Evolutionary conservation across 2,797 vertebrate genomes (phyloP).

Genomic region (Periparus ater): DNA sequence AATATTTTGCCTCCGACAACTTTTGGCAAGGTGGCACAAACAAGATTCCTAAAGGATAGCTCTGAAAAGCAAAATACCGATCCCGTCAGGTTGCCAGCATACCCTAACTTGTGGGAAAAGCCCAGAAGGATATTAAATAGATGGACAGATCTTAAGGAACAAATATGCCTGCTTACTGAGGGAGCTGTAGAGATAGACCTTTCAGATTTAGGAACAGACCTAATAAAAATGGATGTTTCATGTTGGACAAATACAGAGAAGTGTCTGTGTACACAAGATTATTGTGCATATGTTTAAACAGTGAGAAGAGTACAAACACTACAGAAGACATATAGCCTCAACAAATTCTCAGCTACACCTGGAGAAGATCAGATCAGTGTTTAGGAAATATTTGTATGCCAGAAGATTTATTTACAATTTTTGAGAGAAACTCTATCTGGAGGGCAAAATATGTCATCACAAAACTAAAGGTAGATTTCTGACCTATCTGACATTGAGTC

Average conservation of each 20-base stretch:
- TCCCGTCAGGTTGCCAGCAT: background rate
- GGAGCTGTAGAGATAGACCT: background rate
- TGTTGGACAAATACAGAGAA: background rate
- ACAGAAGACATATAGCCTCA: background rate
- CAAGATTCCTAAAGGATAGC: background rate
- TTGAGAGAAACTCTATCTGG: background rate
- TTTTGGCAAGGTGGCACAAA: background rate
- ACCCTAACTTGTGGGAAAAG: background rate
- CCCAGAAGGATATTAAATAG: background rate
- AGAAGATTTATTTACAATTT: background rate
- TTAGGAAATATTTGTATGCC: background rate
- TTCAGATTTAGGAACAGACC: background rate
- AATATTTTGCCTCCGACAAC: background rate
- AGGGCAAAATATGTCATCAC: background rate
- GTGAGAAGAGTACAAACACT: background rate
- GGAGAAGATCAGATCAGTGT: background rate
- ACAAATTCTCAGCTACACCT: background rate
- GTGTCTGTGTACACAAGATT: background rate
- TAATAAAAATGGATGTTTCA: background rate
- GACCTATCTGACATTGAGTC: constrained; percentile 29
- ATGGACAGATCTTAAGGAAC: background rate
- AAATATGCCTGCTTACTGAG: background rate
- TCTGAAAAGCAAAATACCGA: background rate
- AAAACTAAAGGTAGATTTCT: background rate
- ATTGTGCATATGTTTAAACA: background rate